These are phyloP conservation scores for Procavia capensis DNA, from an alignment of 2,113 vertebrate species.

Conservation along the genomic window DNA sequence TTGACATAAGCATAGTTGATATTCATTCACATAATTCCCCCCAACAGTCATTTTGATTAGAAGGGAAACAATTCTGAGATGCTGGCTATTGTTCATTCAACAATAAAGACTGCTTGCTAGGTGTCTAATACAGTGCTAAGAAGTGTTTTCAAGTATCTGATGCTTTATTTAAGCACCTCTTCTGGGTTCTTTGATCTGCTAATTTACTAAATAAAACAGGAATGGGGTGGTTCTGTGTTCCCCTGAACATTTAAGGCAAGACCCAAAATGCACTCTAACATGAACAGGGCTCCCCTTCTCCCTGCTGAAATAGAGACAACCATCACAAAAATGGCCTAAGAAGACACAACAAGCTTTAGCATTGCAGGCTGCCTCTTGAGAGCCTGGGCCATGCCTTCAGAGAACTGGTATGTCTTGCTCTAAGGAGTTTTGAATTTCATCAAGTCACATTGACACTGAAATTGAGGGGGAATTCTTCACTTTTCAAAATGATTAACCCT, in stretches of 20 bases:
- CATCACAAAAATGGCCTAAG: neutral
- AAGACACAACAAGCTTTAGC: neutral
- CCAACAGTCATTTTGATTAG: neutral
- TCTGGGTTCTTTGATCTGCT: neutral
- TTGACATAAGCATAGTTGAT: neutral
- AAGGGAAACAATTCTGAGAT: slow-evolving; percentile 21
- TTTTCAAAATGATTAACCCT: slow-evolving; percentile 43
- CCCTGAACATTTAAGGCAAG: neutral
- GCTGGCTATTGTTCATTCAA: slow-evolving; percentile 57
- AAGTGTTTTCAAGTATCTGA: slow-evolving; percentile 13
- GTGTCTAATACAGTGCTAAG: slow-evolving; percentile 10
- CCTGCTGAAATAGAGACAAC: slow-evolving; percentile 6
- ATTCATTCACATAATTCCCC: neutral
- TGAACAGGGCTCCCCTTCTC: neutral
- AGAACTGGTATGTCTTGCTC: slow-evolving; percentile 24
- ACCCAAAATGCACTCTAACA: neutral
- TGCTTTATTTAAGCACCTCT: slow-evolving; percentile 53
- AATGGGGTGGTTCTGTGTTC: slow-evolving; percentile 16
- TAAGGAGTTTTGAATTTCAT: slow-evolving; percentile 48
- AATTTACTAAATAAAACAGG: slow-evolving; percentile 46
- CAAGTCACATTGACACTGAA: slow-evolving; percentile 46
- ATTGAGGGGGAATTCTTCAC: neutral
- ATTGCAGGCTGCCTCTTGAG: neutral
- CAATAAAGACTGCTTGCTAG: slow-evolving; percentile 32
- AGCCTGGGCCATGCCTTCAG: neutral